These are phyloP conservation scores for Lytechinus pictus DNA, from an alignment of 35 echinoderm and acorn worm genomes.

Conservation along the genomic window DNA sequence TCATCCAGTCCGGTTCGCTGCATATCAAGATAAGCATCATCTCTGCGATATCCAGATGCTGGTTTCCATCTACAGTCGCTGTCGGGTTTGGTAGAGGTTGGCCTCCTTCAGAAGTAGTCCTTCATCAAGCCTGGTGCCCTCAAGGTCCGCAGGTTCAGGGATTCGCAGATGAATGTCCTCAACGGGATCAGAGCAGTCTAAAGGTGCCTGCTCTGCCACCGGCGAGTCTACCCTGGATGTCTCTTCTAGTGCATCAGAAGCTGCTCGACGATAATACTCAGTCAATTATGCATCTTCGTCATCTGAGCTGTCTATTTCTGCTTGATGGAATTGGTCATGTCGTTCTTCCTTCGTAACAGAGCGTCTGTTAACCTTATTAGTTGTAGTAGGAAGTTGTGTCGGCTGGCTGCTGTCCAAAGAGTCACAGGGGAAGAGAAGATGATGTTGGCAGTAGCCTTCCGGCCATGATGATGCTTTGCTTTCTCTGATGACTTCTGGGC, in stretches of 20 bases:
- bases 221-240: too few species aligned
- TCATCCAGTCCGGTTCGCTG: neutral
- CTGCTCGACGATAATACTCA: neutral
- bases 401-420: too few species aligned
- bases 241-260: too few species aligned
- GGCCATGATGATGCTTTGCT: slow-evolving; percentile 61
- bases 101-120: neutral
- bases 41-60: neutral
- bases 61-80: neutral
- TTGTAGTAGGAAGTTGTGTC: too few species aligned
- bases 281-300: slow-evolving; percentile 45
- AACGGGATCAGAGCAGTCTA: neutral
- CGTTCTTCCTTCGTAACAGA: too few species aligned
- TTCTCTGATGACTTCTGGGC: slow-evolving; percentile 50
- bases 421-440: neutral
- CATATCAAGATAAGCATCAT: neutral
- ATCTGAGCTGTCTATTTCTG: neutral
- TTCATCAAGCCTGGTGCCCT: neutral
- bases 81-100: neutral
- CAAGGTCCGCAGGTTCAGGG: neutral
- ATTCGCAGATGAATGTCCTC: neutral
- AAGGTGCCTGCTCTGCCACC: neutral
- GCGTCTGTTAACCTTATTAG: too few species aligned
- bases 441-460: neutral
- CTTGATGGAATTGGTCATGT: neutral